Percentiles rank a stretch among this genome's conserved stretches.
Evolutionary conservation across 2,888 invertebrate genomes (phyloP).

Genomic region (Notodonta ziczac): DNA sequence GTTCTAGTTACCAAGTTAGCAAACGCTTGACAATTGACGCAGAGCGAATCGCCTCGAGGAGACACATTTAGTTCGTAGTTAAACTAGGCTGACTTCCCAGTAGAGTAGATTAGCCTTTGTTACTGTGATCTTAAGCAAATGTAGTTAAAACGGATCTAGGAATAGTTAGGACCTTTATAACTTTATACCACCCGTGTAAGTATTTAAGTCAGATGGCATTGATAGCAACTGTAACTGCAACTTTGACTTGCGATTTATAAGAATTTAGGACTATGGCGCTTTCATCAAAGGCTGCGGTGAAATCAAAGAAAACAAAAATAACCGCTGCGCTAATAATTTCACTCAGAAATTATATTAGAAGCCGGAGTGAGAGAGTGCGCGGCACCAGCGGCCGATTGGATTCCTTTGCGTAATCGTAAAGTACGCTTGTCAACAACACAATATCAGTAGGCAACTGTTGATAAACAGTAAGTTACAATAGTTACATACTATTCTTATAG

Average conservation of each 20-base stretch:
- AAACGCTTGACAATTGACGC: not conserved
- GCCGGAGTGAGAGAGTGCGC: not conserved
- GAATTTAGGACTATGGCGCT: not conserved
- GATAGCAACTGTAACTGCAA: not conserved
- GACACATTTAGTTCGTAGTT: too few relatives aligned
- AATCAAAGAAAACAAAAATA: slow-evolving; percentile 1
- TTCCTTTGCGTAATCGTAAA: not conserved
- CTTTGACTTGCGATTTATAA: not conserved
- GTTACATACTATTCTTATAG: too few relatives aligned
- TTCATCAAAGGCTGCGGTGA: not conserved
- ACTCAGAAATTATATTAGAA: not conserved
- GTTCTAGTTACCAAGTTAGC: not conserved
- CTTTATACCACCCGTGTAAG: too few relatives aligned
- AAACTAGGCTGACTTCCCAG: too few relatives aligned
- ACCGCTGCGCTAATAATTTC: too few relatives aligned
- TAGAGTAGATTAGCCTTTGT: too few relatives aligned
- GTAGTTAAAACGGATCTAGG: not conserved
- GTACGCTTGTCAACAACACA: not conserved
- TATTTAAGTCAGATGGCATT: not conserved
- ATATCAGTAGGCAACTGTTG: not conserved
- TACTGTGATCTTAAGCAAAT: not conserved
- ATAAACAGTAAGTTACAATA: not conserved
- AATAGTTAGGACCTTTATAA: too few relatives aligned
- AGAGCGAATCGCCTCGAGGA: not conserved
- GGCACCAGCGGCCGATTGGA: not conserved